phyloP scores from a whole-genome alignment of 2,888 invertebrate species.

The Drosophila neonasuta region DNA sequence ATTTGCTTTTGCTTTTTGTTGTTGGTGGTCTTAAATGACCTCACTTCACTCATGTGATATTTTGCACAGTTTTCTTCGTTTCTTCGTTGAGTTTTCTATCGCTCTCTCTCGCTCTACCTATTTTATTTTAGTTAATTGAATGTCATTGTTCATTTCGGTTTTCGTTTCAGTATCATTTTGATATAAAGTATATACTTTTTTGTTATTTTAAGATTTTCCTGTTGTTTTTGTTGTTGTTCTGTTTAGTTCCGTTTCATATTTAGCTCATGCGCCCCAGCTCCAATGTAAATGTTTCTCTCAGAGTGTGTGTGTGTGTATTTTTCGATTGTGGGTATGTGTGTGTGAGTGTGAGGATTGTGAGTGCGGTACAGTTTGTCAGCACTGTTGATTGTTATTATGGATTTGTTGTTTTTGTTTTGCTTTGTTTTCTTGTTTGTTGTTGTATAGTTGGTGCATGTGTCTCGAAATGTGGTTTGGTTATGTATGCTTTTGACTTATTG shows the following conservation, averaged over 20 bases:
- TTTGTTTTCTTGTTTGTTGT: background rate
- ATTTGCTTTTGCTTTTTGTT: background rate
- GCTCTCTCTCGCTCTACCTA: background rate
- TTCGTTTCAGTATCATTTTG: conserved; percentile 28
- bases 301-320: conserved; percentile 29
- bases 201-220: conserved; percentile 11
- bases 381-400: conserved; percentile 14
- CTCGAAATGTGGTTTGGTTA: conserved; percentile 21
- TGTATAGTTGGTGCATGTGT: conserved; percentile 24
- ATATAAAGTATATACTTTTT: conserved; percentile 11
- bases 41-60: conserved; percentile 40
- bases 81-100: conserved; percentile 1
- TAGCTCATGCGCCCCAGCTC: conserved; percentile 80
- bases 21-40: conserved; percentile 5
- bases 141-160: conserved; percentile 22
- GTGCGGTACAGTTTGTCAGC: conserved; percentile 33
- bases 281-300: conserved; percentile 56
- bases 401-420: background rate
- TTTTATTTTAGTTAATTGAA: conserved; percentile 7
- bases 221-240: conserved; percentile 17
- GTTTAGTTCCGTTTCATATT: conserved; percentile 28
- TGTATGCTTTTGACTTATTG: conserved; percentile 46
- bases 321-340: conserved; percentile 1
- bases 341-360: conserved; percentile 9
- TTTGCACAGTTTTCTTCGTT: conserved; percentile 25